Base-by-base conservation (phyloP, 2,888 invertebrate genomes). In the Caenorhabditis imperialis region DNA sequence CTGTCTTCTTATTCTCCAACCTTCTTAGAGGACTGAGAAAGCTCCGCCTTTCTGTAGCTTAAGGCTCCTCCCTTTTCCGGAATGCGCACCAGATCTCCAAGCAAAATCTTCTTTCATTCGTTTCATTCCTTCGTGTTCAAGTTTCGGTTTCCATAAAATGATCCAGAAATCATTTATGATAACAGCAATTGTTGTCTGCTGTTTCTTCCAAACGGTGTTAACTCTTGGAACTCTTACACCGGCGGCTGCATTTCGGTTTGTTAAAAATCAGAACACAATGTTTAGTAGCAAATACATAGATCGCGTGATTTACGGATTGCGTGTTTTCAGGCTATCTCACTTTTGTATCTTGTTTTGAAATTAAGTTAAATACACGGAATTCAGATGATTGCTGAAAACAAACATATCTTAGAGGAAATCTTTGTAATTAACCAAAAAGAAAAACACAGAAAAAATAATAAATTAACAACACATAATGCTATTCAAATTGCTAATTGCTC, bases 181-280 rank as follows among this genome's bases (percentile, higher is more conserved):
- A 12, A 30, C 33, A 5, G 14, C 33, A 14, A 30, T 65, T 38
- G 18, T 65, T 25, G 42, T 40, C 1, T 50, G 27, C 20, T 65
- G 48, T 35, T 30, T 65, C 22, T 2, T 57, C 7, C 65, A 55
- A 30, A 8, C 25, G 23, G 54, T 50, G 16, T 23, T 44, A 8
- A 23, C 55, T 30, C 23, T 65, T 16, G 57, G 50, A 50, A 30
- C 48, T 18, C 25, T 57, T 10, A 44, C 55, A 18, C 50, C 65
- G 18, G 33, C 55, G 3, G 63, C 63, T 3, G 65, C 57, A 7
- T 65, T 50, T 50, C 55, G 65, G 65, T 65, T 12, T 23, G 25
- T n/a, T n/a, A n/a, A n/a, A n/a, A n/a, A n/a, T n/a, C n/a, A n/a
- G n/a, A n/a, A n/a, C n/a, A n/a, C n/a, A n/a, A n/a, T n/a, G n/a